Evolutionary conservation across 2,797 vertebrate species (phyloP).

Genomic region (Phrynocephalus vlangalii): DNA sequence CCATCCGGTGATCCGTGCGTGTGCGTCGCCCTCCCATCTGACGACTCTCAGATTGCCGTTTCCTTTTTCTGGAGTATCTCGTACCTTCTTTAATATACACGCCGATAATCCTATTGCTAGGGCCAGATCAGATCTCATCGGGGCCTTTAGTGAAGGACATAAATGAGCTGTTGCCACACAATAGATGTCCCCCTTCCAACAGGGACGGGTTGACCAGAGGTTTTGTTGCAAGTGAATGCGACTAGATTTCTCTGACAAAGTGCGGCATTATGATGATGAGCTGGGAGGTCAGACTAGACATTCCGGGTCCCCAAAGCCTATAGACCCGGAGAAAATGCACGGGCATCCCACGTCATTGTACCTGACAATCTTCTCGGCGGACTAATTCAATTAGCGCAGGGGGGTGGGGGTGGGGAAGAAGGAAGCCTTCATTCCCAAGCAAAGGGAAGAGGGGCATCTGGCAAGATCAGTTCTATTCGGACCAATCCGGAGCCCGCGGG

Average conservation of each 20-base stretch:
- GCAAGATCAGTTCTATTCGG: neutral
- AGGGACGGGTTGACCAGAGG: slow-evolving; percentile 84
- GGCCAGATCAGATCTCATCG: slow-evolving; percentile 82
- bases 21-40: neutral
- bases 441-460: slow-evolving; percentile 62
- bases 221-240: slow-evolving; percentile 86
- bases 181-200: slow-evolving; percentile 83
- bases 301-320: slow-evolving; percentile 84
- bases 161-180: slow-evolving; percentile 86
- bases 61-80: slow-evolving; percentile 55
- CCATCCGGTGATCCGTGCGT: too few relatives aligned
- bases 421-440: slow-evolving; percentile 77
- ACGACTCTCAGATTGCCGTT: too few relatives aligned
- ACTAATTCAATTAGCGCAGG: slow-evolving; percentile 81
- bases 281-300: slow-evolving; percentile 85
- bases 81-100: slow-evolving; percentile 72
- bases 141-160: slow-evolving; percentile 82
- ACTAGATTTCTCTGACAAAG: slow-evolving; percentile 85
- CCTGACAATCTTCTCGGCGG: slow-evolving; percentile 84
- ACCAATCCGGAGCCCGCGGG: neutral
- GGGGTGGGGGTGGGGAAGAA: slow-evolving; percentile 35
- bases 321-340: slow-evolving; percentile 81
- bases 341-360: slow-evolving; percentile 82
- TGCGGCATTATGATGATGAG: slow-evolving; percentile 82
- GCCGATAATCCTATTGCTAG: slow-evolving; percentile 83